A percentile compares a stretch with the other conserved stretches of the same genome.
Evolutionary conservation across 2,888 invertebrate species (phyloP).

Genomic region (Drosophila maculinotata): DNA sequence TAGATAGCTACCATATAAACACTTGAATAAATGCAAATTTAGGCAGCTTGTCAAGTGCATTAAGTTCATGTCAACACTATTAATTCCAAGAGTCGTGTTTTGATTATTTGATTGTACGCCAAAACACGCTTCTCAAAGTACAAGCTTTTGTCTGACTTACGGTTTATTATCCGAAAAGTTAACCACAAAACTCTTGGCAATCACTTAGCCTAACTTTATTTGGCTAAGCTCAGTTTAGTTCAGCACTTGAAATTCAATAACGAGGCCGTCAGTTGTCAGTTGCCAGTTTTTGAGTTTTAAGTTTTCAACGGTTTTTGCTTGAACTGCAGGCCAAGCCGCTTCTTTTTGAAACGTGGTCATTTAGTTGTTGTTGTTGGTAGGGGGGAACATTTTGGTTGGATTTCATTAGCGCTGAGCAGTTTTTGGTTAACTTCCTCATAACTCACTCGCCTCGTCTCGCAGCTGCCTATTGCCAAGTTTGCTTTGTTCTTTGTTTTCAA

Average conservation of each 20-base stretch:
- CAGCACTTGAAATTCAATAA: conserved; percentile 71
- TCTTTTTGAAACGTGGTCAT: conserved; percentile 13
- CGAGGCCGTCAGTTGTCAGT: conserved; percentile 55
- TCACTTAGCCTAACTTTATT: conserved; percentile 21
- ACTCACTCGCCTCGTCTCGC: conserved; percentile 12
- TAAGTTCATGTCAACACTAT: conserved; percentile 17
- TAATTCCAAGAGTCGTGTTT: conserved; percentile 21
- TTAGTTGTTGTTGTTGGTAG: conserved; percentile 1
- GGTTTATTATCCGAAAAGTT: conserved; percentile 13
- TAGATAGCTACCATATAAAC: neutral
- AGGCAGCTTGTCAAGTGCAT: neutral
- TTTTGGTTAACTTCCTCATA: conserved; percentile 57
- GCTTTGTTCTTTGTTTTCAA: conserved; percentile 31
- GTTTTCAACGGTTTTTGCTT: conserved; percentile 25
- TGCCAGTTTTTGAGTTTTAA: conserved; percentile 21
- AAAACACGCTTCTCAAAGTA: neutral
- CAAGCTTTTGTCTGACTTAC: neutral
- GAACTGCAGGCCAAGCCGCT: conserved; percentile 38
- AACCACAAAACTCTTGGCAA: conserved; percentile 10
- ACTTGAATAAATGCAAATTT: conserved; percentile 1
- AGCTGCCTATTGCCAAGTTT: conserved; percentile 17
- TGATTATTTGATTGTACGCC: conserved; percentile 25
- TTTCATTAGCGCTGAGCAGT: conserved; percentile 26
- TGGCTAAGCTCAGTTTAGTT: conserved; percentile 30
- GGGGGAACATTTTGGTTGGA: neutral